Base-by-base conservation (phyloP, 2,888 invertebrate genomes). In the Tolmerus cingulatus region DNA sequence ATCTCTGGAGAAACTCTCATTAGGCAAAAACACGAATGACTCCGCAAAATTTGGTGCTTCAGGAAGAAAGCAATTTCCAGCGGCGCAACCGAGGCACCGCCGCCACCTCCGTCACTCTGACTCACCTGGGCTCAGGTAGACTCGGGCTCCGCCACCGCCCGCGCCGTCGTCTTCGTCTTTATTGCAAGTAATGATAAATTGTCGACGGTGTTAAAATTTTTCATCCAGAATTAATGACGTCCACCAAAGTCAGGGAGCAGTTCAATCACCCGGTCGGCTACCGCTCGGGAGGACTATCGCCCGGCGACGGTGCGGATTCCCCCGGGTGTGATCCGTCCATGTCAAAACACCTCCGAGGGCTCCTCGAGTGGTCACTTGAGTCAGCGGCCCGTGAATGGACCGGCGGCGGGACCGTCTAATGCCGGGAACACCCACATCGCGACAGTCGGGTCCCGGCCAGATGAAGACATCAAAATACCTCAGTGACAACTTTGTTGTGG, bases 381-480 rank as follows among this genome's bases (percentile, higher is more conserved):
- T 27, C 19, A 86, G 37, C 79, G 57, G 43, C 78, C 40, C 43
- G 78, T 86, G 78, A 86, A 86, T 66, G 57, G 79, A 86, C 55
- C 37, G 86, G 3, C 27, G 37, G 37, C 43, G 43, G 37, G 12
- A 43, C 34, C 51, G 37, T 55, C 77, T 86, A 86, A 76, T 55
- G 86, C 51, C 19, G 37, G 46, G 87, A 87, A 87, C 88, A 87
- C 88, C 88, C 88, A 88, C 88, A 87, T 87, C 30, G 88, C 79
- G n/a, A 57, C 77, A 77, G 7, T 37, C 78, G 30, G 27, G 9
- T 57, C 16, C 57, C 16, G 23, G 37, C 57, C 82, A 34, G 84
- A 88, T 88, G 87, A 88, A 88, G 88, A 88, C 87, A 85, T 88
- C 88, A 88, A 88, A 88, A 87, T 78, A 74, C 55, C 87, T 88